Evolutionary conservation across 2,888 invertebrate genomes (phyloP).

Genomic region (Bombyx huttoni): DNA sequence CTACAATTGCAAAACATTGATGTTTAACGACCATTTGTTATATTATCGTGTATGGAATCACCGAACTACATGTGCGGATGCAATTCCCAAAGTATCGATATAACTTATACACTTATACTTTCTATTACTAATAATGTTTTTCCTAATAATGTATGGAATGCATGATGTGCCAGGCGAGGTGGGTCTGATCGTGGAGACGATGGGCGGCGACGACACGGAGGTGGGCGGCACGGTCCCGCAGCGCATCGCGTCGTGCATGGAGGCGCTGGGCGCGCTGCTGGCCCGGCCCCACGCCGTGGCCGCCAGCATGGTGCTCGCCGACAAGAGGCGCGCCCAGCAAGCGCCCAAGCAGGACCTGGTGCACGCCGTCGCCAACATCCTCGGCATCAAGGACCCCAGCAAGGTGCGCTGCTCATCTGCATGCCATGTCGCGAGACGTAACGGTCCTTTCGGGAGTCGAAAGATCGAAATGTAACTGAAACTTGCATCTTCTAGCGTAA

Average conservation of each 20-base stretch:
- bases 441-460: too few species aligned
- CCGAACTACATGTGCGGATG: not conserved
- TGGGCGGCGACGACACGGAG: constrained; percentile 91
- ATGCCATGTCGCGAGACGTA: too few species aligned
- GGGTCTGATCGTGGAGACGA: constrained; percentile 90
- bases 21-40: too few species aligned
- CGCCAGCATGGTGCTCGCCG: constrained; percentile 89
- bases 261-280: constrained; percentile 90
- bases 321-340: constrained; percentile 79
- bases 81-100: too few species aligned
- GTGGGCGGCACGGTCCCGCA: constrained; percentile 97
- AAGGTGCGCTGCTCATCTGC: constrained; percentile 39
- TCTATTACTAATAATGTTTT: too few species aligned
- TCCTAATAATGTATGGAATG: too few species aligned
- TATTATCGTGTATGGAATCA: too few species aligned
- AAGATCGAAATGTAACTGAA: too few species aligned
- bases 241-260: constrained; percentile 92
- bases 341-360: constrained; percentile 74
- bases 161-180: constrained; percentile 78
- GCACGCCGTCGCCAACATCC: constrained; percentile 88
- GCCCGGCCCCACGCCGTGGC: constrained; percentile 89
- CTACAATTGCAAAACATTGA: too few species aligned
- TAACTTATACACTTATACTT: too few species aligned
- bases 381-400: constrained; percentile 89
- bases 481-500: too few species aligned